These are phyloP conservation scores for Acanthochromis polyacanthus DNA, from an alignment of 2,113 vertebrate genomes.

Conservation along the genomic window DNA sequence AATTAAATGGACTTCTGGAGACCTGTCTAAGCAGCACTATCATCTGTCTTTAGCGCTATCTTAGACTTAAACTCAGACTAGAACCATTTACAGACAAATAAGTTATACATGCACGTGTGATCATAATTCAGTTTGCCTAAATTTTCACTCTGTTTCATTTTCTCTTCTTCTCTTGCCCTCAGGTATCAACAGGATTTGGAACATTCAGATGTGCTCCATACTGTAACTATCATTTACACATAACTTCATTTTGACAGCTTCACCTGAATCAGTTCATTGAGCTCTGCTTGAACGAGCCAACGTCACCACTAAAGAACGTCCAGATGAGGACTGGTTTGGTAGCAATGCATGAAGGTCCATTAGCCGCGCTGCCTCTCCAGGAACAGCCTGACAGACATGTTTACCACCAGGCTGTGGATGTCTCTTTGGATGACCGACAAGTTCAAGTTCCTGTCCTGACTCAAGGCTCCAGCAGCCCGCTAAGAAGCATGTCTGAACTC, in stretches of 20 bases:
- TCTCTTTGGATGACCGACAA: constrained; percentile 37
- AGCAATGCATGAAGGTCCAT: constrained; percentile 50
- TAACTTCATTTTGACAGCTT: constrained; percentile 6
- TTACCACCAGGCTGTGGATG: constrained; percentile 32
- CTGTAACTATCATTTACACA: constrained; percentile 5
- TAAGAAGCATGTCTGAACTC: constrained; percentile 60
- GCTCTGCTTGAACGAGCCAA: background rate
- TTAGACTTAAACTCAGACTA: constrained; percentile 44
- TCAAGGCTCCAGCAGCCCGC: constrained; percentile 10
- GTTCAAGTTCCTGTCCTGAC: constrained; percentile 32
- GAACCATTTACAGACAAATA: constrained; percentile 14
- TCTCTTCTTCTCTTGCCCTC: constrained; percentile 22
- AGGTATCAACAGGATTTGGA: constrained; percentile 9
- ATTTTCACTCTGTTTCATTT: constrained; percentile 4
- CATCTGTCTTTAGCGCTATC: background rate
- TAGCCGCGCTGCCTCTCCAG: constrained; percentile 26
- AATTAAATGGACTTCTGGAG: background rate
- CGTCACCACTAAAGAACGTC: background rate
- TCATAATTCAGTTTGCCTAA: constrained; percentile 11
- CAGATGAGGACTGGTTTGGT: constrained; percentile 20
- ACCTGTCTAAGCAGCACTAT: constrained; percentile 9
- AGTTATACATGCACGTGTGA: constrained; percentile 24
- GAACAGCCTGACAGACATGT: constrained; percentile 32
- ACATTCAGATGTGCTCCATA: background rate
- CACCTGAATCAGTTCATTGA: background rate